Evolutionary conservation across 2,797 vertebrate genomes (phyloP), one percentile per base, ranked within the genome.

Genomic region (Fringilla coelebs): DNA sequence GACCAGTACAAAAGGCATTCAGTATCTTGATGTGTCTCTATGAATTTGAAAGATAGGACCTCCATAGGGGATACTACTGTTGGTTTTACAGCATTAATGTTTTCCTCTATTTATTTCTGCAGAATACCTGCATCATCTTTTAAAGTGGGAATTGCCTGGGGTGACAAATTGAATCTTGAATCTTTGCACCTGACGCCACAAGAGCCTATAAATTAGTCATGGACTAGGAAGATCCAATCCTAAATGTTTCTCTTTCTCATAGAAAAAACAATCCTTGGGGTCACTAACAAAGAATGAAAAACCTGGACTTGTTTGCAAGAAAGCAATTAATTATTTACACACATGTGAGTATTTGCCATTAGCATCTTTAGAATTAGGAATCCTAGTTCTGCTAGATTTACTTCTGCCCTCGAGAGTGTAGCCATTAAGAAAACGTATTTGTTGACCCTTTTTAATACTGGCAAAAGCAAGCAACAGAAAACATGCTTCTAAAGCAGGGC

Each of bases 191-290:
- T 98, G 97, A 97, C 10, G 22, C 96, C 90, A 88, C 54, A 43
- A 79, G 77, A 93, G 52, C 75, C 88, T 96, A 95, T 98, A 97
- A 98, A 98, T 98, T 98, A 98, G 87, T 98, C 93, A 97, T 95
- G 89, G 95, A 52, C 79, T 90, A 89, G 92, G 90, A 97, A 97
- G 96, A 95, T 90, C 89, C 80, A 96, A 88, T 85, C 74, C 87
- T 92, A 94, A 97, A 96, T 90, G 54, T 97, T 96, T 89, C 78
- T 88, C 9, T 95, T 96, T 97, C 93, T 94, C 70, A 43, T 63
- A 93, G 77, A 93, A 90, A 91, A 84, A 40, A 57, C 94, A 85
- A 91, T 80, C 94, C 90, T 85, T 90, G 83, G 89, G 92, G 91
- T 97, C 70, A 25, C 85, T 62, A 91, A 89, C 52, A 94, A 93